A percentile compares a stretch with the other conserved stretches of the same genome.
Evolutionary conservation across 2,888 invertebrate species (phyloP).

Genomic region (Halictus quadricinctus): DNA sequence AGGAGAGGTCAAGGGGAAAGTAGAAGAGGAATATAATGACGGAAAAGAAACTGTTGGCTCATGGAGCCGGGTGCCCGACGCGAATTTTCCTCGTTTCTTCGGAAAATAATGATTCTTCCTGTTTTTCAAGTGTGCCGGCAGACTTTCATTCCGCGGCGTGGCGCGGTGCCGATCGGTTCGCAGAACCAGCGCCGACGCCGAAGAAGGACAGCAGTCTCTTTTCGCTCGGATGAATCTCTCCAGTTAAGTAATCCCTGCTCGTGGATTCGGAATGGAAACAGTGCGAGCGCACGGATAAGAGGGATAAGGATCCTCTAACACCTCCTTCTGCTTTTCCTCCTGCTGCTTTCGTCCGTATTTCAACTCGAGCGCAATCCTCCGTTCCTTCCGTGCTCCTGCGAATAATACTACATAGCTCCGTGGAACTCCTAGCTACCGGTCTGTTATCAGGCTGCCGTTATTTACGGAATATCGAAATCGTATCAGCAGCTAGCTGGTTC

Average conservation of each 20-base stretch:
- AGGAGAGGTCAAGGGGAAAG: background rate
- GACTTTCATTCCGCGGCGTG: constrained; percentile 44
- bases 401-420: constrained; percentile 17
- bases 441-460: constrained; percentile 57
- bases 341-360: constrained; percentile 43
- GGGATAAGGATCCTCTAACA: constrained; percentile 71
- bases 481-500: constrained; percentile 43
- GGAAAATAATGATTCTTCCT: constrained; percentile 55
- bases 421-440: constrained; percentile 58
- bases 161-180: constrained; percentile 45
- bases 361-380: constrained; percentile 41
- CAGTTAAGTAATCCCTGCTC: constrained; percentile 74
- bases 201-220: constrained; percentile 55
- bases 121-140: constrained; percentile 32
- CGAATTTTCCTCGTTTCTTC: constrained; percentile 35
- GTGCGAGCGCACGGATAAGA: constrained; percentile 68
- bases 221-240: constrained; percentile 70
- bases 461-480: constrained; percentile 68
- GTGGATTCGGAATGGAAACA: constrained; percentile 72
- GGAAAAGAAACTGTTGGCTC: constrained; percentile 28
- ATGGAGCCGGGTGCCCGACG: constrained; percentile 16
- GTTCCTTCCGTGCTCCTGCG: constrained; percentile 19
- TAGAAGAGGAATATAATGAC: constrained; percentile 17
- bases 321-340: constrained; percentile 63
- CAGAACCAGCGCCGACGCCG: constrained; percentile 27